phyloP scores from a whole-genome alignment of 2,113 vertebrate genomes.

The Hemichromis elongatus region DNA sequence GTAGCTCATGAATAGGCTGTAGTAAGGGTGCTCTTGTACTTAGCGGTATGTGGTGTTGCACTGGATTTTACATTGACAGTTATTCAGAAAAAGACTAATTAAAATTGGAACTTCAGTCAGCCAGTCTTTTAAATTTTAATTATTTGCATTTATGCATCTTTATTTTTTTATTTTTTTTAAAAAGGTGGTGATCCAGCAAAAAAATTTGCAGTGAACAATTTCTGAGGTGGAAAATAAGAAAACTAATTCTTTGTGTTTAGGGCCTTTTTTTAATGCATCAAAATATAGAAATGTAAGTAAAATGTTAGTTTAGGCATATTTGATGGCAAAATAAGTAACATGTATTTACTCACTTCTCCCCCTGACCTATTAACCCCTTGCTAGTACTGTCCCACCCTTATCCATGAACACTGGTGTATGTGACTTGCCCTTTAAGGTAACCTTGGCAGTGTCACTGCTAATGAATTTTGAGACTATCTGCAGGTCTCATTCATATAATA shows the following conservation, averaged over 20 bases:
- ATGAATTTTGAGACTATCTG: background rate
- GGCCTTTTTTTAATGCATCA: background rate
- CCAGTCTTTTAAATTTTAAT: background rate
- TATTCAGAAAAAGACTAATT: background rate
- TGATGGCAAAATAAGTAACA: background rate
- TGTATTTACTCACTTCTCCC: background rate
- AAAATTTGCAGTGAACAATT: background rate
- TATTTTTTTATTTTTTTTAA: background rate
- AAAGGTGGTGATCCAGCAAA: background rate
- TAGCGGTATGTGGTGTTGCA: background rate
- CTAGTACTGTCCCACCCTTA: background rate
- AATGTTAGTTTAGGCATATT: background rate
- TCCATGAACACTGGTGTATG: background rate
- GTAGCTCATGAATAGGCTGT: background rate
- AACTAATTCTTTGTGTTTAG: background rate
- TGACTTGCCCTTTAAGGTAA: background rate
- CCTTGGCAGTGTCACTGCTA: background rate
- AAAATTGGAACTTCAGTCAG: background rate
- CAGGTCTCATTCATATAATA: background rate
- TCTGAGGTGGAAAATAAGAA: background rate
- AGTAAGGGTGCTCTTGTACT: background rate
- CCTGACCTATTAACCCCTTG: too few relatives aligned
- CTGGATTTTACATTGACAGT: background rate
- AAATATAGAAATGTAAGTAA: background rate
- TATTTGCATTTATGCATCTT: background rate